phyloP scores from a whole-genome alignment of 2,113 vertebrate genomes.

The Chlamydotis undulata region DNA sequence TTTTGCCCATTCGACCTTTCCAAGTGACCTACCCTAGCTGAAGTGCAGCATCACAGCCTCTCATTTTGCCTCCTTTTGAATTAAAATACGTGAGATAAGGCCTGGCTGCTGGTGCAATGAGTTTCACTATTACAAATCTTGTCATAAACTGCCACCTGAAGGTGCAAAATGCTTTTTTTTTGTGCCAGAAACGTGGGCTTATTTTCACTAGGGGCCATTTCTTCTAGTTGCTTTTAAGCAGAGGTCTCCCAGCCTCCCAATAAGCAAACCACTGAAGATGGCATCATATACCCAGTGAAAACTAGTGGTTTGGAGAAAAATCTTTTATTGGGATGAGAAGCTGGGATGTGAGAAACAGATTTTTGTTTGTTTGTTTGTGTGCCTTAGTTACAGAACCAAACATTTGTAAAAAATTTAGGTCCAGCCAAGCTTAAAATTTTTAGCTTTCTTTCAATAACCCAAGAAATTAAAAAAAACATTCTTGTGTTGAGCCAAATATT shows the following conservation, averaged over 20 bases:
- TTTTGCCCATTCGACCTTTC: not conserved
- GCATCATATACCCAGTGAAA: not conserved
- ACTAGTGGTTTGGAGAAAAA: not conserved
- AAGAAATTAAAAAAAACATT: not conserved
- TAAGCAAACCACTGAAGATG: not conserved
- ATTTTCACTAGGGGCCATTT: not conserved
- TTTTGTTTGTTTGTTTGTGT: conserved; percentile 12
- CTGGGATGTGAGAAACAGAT: not conserved
- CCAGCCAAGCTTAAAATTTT: not conserved
- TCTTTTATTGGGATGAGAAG: not conserved
- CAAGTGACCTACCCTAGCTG: not conserved
- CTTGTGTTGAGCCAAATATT: not conserved
- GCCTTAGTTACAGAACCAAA: conserved; percentile 11
- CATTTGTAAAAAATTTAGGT: conserved; percentile 11
- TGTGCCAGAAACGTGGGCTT: not conserved
- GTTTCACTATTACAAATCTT: not conserved
- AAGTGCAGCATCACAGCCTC: not conserved
- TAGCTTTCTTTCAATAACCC: conserved; percentile 9
- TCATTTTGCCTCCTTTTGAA: not conserved
- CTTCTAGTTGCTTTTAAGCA: not conserved
- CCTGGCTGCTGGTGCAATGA: not conserved
- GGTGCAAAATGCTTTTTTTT: not conserved
- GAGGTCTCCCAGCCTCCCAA: not conserved
- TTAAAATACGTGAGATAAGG: not conserved
- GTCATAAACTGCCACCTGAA: not conserved